A percentile compares a stretch with the other conserved stretches of the same genome.
Evolutionary conservation across 2,888 invertebrate genomes (phyloP).

Genomic region (Cataglyphis livida): DNA sequence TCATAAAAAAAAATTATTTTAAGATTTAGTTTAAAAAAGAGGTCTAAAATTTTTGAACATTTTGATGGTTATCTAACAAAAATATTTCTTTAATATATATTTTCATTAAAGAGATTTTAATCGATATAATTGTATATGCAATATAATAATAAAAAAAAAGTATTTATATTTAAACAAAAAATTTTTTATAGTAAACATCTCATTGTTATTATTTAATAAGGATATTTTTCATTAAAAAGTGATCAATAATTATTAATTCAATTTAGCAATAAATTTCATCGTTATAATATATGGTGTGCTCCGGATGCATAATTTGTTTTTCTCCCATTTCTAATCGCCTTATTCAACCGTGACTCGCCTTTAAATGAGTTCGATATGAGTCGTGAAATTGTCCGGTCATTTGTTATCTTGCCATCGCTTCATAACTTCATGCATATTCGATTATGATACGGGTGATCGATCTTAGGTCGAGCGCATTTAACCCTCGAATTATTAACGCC

Average conservation of each 20-base stretch:
- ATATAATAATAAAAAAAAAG: slow-evolving; percentile 1
- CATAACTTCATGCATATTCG: slow-evolving; percentile 70
- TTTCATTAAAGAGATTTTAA: background rate
- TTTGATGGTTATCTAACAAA: background rate
- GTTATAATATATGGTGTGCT: background rate
- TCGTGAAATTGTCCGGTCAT: slow-evolving; percentile 66
- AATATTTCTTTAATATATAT: background rate
- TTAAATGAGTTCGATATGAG: slow-evolving; percentile 55
- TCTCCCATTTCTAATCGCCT: background rate
- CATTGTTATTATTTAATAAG: background rate
- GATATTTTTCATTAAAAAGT: background rate
- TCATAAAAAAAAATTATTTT: background rate
- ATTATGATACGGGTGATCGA: slow-evolving; percentile 46
- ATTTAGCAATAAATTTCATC: slow-evolving; percentile 1
- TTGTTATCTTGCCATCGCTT: slow-evolving; percentile 65
- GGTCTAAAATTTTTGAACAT: background rate
- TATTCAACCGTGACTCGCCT: slow-evolving; percentile 4
- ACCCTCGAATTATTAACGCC: slow-evolving; percentile 35
- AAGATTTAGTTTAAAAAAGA: no score
- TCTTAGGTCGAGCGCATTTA: slow-evolving; percentile 28
- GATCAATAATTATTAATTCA: background rate
- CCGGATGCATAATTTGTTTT: background rate
- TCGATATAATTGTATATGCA: background rate
- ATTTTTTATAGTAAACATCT: background rate
- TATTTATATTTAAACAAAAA: background rate